Base-by-base conservation (phyloP, 53 echinoderm and acorn worm species). In the Actinopyga echinites region DNA sequence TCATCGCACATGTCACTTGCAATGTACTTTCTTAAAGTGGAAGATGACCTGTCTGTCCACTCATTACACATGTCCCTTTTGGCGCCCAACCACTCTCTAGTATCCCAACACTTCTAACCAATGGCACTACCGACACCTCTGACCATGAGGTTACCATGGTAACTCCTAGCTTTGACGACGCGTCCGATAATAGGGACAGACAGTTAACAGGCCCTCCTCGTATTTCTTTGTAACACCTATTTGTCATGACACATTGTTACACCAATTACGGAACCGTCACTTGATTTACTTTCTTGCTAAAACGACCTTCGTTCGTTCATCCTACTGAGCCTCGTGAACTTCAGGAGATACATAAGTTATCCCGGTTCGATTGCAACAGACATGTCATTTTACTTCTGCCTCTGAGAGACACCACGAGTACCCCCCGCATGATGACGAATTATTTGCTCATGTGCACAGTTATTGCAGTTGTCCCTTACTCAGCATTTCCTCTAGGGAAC, bases 171-270 rank as follows among this genome's bases (percentile, higher is more conserved):
- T 6, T 31, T 68, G 68, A 68, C 37, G 68, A 68, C n/a, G 35
- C 34, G 31, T 30, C 8, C 37, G 22, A 7, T 68, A 68, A 32
- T 38, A 35, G 31, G n/a, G 68, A 68, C 38, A 37, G 68, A 68
- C n/a, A 22, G 68, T 8, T 68, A 68, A 68, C 68, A 68, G 68
- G 34, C 68, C 9, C 31, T 35, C 68, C 15, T 68, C 68, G 21
- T 68, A 68, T 35, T 33, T 68, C 68, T 32, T 68, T 22, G 8
- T 38, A n/a, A 68, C 68, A 68, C 68, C 37, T 68, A 68, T 35
- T 33, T 68, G 68, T 68, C 68, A 68, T 33, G 31, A 68, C 34
- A 68, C 34, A 68, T 68, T 68, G 37, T 38, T 32, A 34, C 37
- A n/a, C 37, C 68, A 68, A 68, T 68, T 68, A 68, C 20, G 12